Percentiles rank a stretch among this genome's conserved stretches.
Conservation (phyloP, 2,888 invertebrate species). For the Leuctra nigra region DNA sequence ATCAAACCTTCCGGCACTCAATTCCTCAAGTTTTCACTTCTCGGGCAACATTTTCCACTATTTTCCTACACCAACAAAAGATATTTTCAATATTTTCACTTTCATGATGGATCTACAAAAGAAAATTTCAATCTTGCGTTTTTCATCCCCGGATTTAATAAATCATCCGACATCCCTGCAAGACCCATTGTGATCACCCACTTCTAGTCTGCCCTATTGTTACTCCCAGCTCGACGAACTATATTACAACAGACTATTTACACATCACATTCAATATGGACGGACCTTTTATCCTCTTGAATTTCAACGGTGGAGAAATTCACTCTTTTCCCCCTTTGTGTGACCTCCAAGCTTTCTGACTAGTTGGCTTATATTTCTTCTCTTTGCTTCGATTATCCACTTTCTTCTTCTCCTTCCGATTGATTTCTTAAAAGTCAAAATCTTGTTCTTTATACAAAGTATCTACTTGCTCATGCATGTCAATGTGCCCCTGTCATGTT, state of each 20-base stretch:
- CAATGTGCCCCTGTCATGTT: background rate
- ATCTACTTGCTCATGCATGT: background rate
- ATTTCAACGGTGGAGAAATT: conserved; percentile 7
- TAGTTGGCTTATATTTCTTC: background rate
- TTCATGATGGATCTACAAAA: background rate
- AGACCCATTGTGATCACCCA: background rate
- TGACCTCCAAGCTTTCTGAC: background rate
- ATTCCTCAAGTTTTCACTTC: background rate
- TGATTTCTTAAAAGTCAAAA: background rate
- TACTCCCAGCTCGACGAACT: background rate
- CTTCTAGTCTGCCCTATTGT: background rate
- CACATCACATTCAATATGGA: conserved; percentile 5
- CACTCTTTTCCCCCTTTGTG: background rate
- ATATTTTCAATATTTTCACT: conserved; percentile 5
- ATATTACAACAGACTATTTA: conserved; percentile 6
- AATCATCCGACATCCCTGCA: background rate
- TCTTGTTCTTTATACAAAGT: background rate
- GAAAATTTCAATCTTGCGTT: background rate
- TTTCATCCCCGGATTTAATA: background rate
- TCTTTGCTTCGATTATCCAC: background rate
- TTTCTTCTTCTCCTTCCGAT: background rate
- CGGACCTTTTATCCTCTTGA: conserved; percentile 13
- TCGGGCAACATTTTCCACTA: background rate
- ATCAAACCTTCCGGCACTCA: background rate
- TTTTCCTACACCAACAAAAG: background rate